Evolutionary conservation across 1,140 invertebrate species (phyloP).

Genomic region (Drosophila nannoptera): DNA sequence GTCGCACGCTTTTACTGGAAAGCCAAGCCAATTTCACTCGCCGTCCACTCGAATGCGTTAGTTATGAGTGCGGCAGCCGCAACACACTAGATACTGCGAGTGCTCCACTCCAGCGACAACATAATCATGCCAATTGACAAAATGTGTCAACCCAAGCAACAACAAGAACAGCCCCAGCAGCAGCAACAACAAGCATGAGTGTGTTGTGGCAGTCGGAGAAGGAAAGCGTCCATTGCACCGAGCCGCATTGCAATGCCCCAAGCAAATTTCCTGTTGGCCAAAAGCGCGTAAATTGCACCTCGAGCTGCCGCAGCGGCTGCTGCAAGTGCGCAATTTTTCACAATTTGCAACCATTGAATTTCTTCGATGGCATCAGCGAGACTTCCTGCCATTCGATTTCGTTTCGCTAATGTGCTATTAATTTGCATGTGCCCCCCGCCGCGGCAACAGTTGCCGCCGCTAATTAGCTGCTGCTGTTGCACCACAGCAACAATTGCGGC

Average conservation of each 20-base stretch:
- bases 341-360: conserved; percentile 67
- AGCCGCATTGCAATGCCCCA: conserved; percentile 30
- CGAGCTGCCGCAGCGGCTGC: conserved; percentile 16
- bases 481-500: neutral
- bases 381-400: conserved; percentile 64
- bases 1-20: conserved; percentile 62
- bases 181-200: conserved; percentile 1
- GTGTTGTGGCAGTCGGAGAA: neutral
- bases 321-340: conserved; percentile 58
- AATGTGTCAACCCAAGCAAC: conserved; percentile 55
- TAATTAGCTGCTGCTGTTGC: conserved; percentile 41
- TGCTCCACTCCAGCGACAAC: conserved; percentile 49
- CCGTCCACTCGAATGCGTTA: conserved; percentile 49
- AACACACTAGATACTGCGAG: conserved; percentile 1
- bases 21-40: conserved; percentile 69
- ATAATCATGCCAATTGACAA: conserved; percentile 71
- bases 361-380: conserved; percentile 61
- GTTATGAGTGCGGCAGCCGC: conserved; percentile 49
- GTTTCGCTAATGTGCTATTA: conserved; percentile 55
- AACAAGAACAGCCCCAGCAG: neutral
- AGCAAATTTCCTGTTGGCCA: conserved; percentile 59
- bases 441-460: conserved; percentile 31
- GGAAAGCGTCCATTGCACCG: conserved; percentile 23
- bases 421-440: conserved; percentile 59
- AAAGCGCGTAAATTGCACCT: conserved; percentile 61